These are phyloP conservation scores for Gallinago jamesoni DNA, from an alignment of 2,113 vertebrate genomes.

Conservation along the genomic window DNA sequence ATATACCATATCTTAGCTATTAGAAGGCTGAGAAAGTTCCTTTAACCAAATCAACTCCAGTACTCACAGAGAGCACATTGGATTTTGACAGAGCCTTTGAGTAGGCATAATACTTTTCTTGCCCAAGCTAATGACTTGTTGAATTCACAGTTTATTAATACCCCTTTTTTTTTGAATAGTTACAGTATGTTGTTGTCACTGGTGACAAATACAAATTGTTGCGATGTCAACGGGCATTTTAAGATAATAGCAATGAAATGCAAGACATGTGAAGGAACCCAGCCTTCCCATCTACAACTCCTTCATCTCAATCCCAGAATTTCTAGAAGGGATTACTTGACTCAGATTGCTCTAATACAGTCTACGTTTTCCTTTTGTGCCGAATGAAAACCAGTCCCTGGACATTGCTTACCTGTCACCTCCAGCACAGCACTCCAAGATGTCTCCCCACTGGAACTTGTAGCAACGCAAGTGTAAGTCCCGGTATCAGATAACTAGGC, in stretches of 20 bases:
- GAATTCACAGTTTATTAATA: neutral
- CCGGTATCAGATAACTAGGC: constrained; percentile 90
- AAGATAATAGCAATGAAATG: neutral
- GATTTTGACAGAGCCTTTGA: neutral
- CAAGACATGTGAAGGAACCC: neutral
- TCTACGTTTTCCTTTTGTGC: neutral
- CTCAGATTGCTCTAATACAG: neutral
- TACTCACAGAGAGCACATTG: neutral
- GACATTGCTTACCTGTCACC: constrained; percentile 82
- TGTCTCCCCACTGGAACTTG: constrained; percentile 96
- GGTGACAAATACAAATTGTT: neutral
- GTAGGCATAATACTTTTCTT: neutral
- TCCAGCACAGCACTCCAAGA: constrained; percentile 97
- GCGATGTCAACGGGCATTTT: neutral
- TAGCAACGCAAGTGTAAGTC: constrained; percentile 96
- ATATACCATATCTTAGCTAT: neutral
- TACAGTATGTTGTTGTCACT: neutral
- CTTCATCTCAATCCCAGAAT: neutral
- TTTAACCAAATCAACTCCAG: neutral
- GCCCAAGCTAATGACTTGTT: neutral
- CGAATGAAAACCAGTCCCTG: neutral
- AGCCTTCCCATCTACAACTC: neutral
- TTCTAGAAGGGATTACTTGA: neutral
- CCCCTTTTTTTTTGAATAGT: neutral
- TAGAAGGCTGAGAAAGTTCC: neutral